Evolutionary conservation across 2,113 vertebrate genomes (phyloP).

Genomic region (Rutilus rutilus): DNA sequence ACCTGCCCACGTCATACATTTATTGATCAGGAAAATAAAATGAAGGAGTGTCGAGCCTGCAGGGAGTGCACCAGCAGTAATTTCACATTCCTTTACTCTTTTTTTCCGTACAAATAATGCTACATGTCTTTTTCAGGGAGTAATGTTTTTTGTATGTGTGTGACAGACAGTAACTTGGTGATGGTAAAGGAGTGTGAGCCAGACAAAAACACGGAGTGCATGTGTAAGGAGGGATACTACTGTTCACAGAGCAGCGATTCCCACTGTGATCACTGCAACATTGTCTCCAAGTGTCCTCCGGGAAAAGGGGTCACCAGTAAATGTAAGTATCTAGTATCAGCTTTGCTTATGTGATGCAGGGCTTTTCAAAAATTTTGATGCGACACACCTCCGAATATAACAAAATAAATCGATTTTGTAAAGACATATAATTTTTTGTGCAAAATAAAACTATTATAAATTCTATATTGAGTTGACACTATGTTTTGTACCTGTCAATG

Average conservation of each 20-base stretch:
- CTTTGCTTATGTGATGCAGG: neutral
- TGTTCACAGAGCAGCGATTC: neutral
- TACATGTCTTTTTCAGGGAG: neutral
- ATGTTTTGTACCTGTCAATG: too few species aligned
- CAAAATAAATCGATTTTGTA: neutral
- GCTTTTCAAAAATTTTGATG: neutral
- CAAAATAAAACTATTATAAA: neutral
- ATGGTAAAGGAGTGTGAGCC: constrained; percentile 46
- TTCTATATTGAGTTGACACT: too few species aligned
- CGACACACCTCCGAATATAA: neutral
- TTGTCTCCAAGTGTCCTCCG: accelerated
- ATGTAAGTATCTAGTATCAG: constrained; percentile 61
- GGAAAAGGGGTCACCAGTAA: constrained; percentile 59
- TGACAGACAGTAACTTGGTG: neutral
- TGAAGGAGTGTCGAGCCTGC: constrained; percentile 19
- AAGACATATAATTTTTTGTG: neutral
- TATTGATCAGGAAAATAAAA: constrained; percentile 52
- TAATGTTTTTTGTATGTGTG: constrained; percentile 22
- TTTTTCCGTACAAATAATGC: neutral
- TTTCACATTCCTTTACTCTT: constrained; percentile 31
- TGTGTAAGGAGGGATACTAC: constrained; percentile 64
- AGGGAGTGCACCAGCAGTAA: constrained; percentile 60
- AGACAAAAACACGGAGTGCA: constrained; percentile 60
- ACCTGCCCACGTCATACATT: constrained; percentile 18
- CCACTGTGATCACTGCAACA: constrained; percentile 55